These are phyloP conservation scores for Apotomis capreana DNA, from an alignment of 2,888 invertebrate species.

Conservation along the genomic window DNA sequence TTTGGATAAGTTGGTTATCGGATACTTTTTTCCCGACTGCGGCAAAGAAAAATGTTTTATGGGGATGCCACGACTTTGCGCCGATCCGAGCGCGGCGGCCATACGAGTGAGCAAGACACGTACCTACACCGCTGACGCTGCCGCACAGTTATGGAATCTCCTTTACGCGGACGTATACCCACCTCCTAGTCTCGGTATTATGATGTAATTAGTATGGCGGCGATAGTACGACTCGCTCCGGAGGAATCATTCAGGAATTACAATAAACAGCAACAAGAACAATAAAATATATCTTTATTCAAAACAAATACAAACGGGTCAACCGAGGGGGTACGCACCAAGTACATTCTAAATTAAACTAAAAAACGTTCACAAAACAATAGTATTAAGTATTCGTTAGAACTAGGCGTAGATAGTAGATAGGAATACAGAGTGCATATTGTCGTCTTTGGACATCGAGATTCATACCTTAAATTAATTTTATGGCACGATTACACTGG, in stretches of 20 bases:
- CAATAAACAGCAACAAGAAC: conserved; percentile 47
- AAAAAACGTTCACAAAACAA: conserved; percentile 43
- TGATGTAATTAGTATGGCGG: too few relatives aligned
- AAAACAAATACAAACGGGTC: conserved; percentile 61
- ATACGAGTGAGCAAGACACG: too few relatives aligned
- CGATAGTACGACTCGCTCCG: too few relatives aligned
- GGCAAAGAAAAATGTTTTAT: too few relatives aligned
- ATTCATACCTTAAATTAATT: conserved; percentile 32
- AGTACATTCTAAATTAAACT: conserved; percentile 41
- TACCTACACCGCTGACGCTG: too few relatives aligned
- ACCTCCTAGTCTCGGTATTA: too few relatives aligned
- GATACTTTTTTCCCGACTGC: too few relatives aligned
- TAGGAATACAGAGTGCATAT: conserved; percentile 68
- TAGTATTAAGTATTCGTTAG: conserved; percentile 30
- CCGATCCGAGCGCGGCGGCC: too few relatives aligned
- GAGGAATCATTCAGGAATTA: background rate
- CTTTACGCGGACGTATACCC: too few relatives aligned
- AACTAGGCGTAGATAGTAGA: conserved; percentile 63
- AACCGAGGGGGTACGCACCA: conserved; percentile 29
- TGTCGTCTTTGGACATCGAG: conserved; percentile 67
- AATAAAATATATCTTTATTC: conserved; percentile 71
- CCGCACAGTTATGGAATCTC: too few relatives aligned
- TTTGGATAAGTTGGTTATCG: too few relatives aligned
- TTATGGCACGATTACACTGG: background rate
- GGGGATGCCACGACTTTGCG: too few relatives aligned